phyloP scores from a whole-genome alignment of 2,113 vertebrate species.

The Vicugna pacos region DNA sequence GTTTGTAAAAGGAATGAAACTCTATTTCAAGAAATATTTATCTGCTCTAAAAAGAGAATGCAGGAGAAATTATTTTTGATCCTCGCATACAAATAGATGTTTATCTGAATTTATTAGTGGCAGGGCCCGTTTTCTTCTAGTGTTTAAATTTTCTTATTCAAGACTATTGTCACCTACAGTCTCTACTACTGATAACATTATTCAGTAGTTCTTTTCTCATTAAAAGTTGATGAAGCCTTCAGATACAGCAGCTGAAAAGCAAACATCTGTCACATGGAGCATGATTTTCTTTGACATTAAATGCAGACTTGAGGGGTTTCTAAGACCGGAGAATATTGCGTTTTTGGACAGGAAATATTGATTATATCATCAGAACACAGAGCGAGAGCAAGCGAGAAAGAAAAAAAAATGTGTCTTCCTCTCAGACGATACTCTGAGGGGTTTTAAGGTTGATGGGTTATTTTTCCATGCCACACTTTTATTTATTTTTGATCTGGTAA shows the following conservation, averaged over 20 bases:
- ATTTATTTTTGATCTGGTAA: slow-evolving; percentile 65
- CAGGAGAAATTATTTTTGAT: not conserved
- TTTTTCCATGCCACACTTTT: slow-evolving; percentile 8
- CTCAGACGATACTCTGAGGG: not conserved
- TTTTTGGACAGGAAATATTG: slow-evolving; percentile 64
- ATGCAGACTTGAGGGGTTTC: slow-evolving; percentile 70
- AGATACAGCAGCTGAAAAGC: slow-evolving; percentile 69
- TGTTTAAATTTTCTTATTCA: slow-evolving; percentile 59
- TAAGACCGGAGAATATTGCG: slow-evolving; percentile 61
- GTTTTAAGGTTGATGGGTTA: slow-evolving; percentile 37
- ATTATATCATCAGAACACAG: slow-evolving; percentile 64
- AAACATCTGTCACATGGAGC: slow-evolving; percentile 60
- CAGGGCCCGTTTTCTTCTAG: slow-evolving; percentile 56
- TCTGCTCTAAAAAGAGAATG: slow-evolving; percentile 37
- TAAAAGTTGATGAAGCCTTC: slow-evolving; percentile 77
- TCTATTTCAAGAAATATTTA: slow-evolving; percentile 41
- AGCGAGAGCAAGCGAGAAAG: slow-evolving; percentile 40
- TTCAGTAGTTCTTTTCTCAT: slow-evolving; percentile 71
- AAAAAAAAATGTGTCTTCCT: slow-evolving; percentile 46
- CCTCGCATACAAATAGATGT: slow-evolving; percentile 35
- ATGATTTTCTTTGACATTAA: slow-evolving; percentile 75
- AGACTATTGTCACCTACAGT: not conserved
- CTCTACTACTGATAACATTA: slow-evolving; percentile 54
- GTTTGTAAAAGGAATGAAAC: not conserved
- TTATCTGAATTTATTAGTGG: slow-evolving; percentile 62